phyloP scores from a whole-genome alignment of 2,113 vertebrate genomes.

The Megalops atlanticus region DNA sequence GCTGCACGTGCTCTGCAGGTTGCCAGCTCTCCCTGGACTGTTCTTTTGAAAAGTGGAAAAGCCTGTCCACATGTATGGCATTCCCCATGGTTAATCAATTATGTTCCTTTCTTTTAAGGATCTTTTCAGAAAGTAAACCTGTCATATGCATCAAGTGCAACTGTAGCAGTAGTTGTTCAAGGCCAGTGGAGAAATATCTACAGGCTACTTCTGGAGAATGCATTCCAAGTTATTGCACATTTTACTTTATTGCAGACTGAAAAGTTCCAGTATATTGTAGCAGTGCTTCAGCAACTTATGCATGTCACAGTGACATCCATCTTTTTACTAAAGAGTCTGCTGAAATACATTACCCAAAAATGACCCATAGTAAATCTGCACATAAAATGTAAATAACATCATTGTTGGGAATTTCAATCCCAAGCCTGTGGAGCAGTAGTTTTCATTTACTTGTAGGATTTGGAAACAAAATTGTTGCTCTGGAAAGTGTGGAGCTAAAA shows the following conservation, averaged over 20 bases:
- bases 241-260: not conserved
- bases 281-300: no score
- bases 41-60: slow-evolving; percentile 1
- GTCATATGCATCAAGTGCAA: slow-evolving; percentile 12
- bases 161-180: not conserved
- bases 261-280: no score
- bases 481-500: not conserved
- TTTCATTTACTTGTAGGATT: not conserved
- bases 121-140: slow-evolving; percentile 21
- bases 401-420: no score
- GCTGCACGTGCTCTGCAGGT: not conserved
- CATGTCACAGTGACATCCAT: no score
- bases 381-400: no score
- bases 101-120: slow-evolving; percentile 3
- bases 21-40: not conserved
- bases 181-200: not conserved
- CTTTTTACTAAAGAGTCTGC: no score
- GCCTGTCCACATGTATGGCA: not conserved
- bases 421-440: no score
- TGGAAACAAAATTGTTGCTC: not conserved
- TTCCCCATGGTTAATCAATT: slow-evolving; percentile 10
- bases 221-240: not conserved
- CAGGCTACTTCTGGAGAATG: not conserved
- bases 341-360: no score
- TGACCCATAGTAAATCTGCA: no score